Base-by-base conservation (phyloP, 1,140 invertebrate species). In the Acyrthosiphon pisum region DNA sequence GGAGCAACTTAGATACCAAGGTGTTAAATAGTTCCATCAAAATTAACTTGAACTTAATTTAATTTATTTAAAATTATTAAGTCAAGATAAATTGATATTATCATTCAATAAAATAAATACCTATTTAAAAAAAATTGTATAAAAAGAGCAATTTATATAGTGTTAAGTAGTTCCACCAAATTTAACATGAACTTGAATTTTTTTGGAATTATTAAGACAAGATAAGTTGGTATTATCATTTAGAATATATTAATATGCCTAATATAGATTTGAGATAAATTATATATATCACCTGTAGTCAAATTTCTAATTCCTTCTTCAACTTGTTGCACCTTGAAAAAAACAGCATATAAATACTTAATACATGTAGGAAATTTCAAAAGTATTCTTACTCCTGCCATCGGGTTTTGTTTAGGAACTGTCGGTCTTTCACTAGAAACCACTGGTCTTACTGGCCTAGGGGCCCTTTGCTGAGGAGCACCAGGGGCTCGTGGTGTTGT, bases 251-350 rank as follows among this genome's bases (percentile, higher is more conserved):
- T 4, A 2, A 6, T 20, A 53, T 22, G 41, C 41, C 41, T 41
- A 41, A 41, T 56, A 48, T 22, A 50, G 9, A 37, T 35, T 22
- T 48, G 30, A 20, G 23, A 48, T 35, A 88, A 53, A 53, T 50
- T 18, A 30, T 44, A 18, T 44, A 18, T 81, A 41, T 41, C 4
- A 92, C 91, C 91, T 81, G 76, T 26, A 81, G 0, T 23, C 20
- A 92, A 48, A 23, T 4, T 84, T 18, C 35, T 20, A 14, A 83
- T 0, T 81, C 91, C 91, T 50, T 50, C 8, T 14, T 46, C 83
- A 11, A 91, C 20, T 83, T 92, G 68, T 30, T 92, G 22, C 23
- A 92, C 46, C 91, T 92, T 9, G 7, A 46, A 91, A 41, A 41
- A 41, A 41, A 46, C 8, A 83, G 41, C 2, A 41, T 48, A 60